Evolutionary conservation across 2,888 invertebrate genomes (phyloP), one percentile per base, ranked within the genome.

Genomic region (Drosophila paramelanica): DNA sequence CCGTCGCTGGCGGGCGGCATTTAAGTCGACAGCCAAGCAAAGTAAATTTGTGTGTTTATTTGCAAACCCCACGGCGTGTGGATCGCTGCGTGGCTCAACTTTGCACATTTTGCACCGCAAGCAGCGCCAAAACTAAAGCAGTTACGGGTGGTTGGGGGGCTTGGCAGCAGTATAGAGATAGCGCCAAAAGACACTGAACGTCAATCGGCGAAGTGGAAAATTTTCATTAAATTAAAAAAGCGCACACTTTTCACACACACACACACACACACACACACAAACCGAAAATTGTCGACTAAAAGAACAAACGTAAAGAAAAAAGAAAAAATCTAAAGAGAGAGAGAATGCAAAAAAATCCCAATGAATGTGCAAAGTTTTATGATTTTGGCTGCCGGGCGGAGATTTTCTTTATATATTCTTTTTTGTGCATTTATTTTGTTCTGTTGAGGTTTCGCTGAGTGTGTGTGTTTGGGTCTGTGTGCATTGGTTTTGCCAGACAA

Each of bases 191-290:
- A 88, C 80, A 81, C 78, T 87, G 87, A 91, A 89, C 90, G 91
- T 89, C 90, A 90, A 90, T 89, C 89, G 90, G 84, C 89, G 90
- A 90, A 91, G 90, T 90, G 91, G 91, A 92, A 92, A 92, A 91
- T 92, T 91, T 91, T 92, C 91, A 91, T 92, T 91, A 91, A 92
- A 91, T 91, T 91, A 88, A 77, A 86, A 84, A 89, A 84, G 82
- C 79, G 75, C 69, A 82, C 84, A 81, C 74, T 80, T 83, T 74
- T 81, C 76, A 57, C 83, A 68, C 76, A 77, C 50, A 59, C 27
- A 57, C 83, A 68, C 76, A 77, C 50, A 59, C 27, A 57, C 52
- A 70, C 13, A 56, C 47, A 56, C 43, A 66, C 39, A 23, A 74
- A 59, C 55, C 57, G 49, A 68, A 71, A 73, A 73, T 73, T 67